A percentile compares a stretch with the other conserved stretches of the same genome.
Evolutionary conservation across 1,140 invertebrate genomes (phyloP).

Genomic region (Adelges cooleyi): DNA sequence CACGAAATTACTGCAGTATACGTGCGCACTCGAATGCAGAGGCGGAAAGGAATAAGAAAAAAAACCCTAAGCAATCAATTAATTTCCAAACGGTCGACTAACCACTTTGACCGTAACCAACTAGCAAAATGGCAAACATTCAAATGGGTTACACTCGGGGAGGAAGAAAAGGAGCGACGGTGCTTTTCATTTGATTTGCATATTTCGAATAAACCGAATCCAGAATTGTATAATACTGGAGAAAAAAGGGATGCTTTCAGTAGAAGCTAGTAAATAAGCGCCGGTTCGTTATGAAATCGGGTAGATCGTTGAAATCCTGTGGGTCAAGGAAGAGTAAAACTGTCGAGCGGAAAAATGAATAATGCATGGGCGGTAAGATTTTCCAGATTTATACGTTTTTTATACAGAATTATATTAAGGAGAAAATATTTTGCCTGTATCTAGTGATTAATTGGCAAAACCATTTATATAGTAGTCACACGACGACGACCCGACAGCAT

Average conservation of each 20-base stretch:
- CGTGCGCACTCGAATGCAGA: no score
- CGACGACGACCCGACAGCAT: no score
- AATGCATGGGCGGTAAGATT: slow-evolving; percentile 7
- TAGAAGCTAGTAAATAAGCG: neutral
- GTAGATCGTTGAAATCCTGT: neutral
- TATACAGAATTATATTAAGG: neutral
- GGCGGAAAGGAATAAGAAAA: no score
- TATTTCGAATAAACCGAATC: neutral
- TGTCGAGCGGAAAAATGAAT: neutral
- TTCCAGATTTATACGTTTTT: slow-evolving; percentile 16
- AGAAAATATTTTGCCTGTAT: neutral
- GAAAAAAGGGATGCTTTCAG: neutral
- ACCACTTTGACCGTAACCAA: slow-evolving; percentile 21
- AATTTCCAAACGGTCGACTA: neutral
- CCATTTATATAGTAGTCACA: no score
- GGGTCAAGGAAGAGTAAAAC: neutral
- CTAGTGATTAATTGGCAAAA: no score
- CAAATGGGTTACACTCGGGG: neutral
- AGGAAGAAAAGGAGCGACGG: neutral
- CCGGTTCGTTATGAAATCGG: neutral
- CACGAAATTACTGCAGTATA: no score
- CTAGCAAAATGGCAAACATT: neutral
- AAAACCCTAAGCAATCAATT: slow-evolving; percentile 5
- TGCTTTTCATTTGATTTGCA: neutral
- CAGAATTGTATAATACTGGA: neutral